Conservation (phyloP, 1,140 invertebrate genomes). For the Cyclargus thomasi region DNA sequence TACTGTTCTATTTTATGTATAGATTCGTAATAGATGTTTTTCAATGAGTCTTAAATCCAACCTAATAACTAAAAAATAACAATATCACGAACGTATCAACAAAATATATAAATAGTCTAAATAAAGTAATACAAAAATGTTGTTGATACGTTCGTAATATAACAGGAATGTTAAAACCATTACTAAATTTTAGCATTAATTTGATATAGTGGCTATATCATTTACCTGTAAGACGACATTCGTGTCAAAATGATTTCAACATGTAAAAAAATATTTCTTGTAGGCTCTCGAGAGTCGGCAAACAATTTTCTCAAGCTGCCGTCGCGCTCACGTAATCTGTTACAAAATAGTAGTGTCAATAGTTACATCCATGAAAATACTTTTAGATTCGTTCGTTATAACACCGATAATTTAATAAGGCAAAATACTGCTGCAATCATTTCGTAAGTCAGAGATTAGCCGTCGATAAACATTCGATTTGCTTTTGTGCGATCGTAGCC, state of each 20-base stretch:
- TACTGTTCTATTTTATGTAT: too few relatives aligned
- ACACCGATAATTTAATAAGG: constrained; percentile 13
- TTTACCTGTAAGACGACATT: neutral
- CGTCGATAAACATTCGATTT: constrained; percentile 1
- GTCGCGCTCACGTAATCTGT: constrained; percentile 16
- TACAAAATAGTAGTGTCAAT: constrained; percentile 19
- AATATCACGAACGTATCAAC: too few relatives aligned
- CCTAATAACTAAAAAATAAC: too few relatives aligned
- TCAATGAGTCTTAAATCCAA: too few relatives aligned
- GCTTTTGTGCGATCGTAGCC: too few relatives aligned
- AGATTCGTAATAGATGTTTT: too few relatives aligned
- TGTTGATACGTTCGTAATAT: too few relatives aligned
- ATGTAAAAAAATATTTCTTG: constrained; percentile 13
- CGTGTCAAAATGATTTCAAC: constrained; percentile 17
- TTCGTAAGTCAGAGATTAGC: constrained; percentile 7
- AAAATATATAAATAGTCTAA: too few relatives aligned
- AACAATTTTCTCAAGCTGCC: constrained; percentile 16
- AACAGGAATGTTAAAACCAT: neutral
- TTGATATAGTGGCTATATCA: neutral
- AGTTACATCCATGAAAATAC: constrained; percentile 22
- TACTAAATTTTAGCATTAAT: neutral
- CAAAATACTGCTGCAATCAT: constrained; percentile 1
- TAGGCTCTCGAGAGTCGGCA: constrained; percentile 15
- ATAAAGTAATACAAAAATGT: too few relatives aligned
- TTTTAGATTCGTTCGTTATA: constrained; percentile 14